Evolutionary conservation across 2,797 vertebrate species (phyloP), one percentile per base, ranked within the genome.

Genomic region (Spheniscus humboldti): DNA sequence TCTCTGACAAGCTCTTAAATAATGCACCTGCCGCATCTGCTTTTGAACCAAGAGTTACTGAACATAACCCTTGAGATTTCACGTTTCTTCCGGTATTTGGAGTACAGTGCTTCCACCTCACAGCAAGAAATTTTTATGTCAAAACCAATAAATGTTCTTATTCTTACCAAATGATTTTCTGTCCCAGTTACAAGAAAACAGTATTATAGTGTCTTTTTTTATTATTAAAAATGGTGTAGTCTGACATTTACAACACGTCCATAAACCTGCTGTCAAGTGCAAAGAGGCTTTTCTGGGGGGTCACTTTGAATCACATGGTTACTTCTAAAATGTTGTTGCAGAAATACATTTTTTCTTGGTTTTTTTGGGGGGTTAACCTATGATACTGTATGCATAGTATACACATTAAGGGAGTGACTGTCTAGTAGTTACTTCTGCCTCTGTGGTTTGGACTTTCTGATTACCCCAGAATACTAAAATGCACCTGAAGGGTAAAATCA

Each of bases 1-100:
- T 96, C 88, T 97, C 95, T 97, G 97, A 98, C 96, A 98, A 97
- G 94, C 81, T 95, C 92, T 96, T 97, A 95, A 97, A 96, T 96
- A 97, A 97, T 95, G 95, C 86, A 97, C 96, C 77, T 96, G 92
- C 87, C 39, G 8, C 76, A 15, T 94, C 91, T 97, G 73, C 92
- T 96, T 97, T 92, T 94, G 93, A 98, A 96, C 91, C 68, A 77
- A 89, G 80, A 97, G 88, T 96, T 96, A 87, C 94, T 94, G 93
- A 97, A 96, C 73, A 72, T 71, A 94, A 77, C 97, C 95, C 91
- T 87, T 30, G 97, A 97, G 96, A 97, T 73, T 96, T 95, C 81
- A 55, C 0, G 20, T 94, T 97, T 97, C 96, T 97, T 97, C 95
- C 24, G 56, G 66, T 97, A 95, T 96, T 88, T 95, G 94, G 95